These are phyloP conservation scores for Rhinoderma darwinii DNA, from an alignment of 2,113 vertebrate species.

Conservation along the genomic window DNA sequence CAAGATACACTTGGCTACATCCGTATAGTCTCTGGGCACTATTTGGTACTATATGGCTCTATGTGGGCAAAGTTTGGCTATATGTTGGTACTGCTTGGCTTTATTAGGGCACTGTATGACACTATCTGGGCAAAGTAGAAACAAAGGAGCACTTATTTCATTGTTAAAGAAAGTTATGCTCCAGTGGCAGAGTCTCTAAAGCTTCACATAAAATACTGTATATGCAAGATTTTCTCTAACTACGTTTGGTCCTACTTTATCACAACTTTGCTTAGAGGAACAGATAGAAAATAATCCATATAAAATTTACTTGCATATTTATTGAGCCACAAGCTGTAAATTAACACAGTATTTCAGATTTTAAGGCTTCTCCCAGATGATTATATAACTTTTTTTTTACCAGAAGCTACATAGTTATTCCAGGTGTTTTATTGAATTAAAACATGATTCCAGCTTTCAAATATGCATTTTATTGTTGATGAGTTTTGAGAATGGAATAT, in stretches of 20 bases:
- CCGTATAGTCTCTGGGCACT: too few species aligned
- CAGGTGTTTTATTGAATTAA: slow-evolving; percentile 48
- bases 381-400: neutral
- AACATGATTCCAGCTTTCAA: neutral
- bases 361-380: neutral
- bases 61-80: too few species aligned
- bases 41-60: too few species aligned
- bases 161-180: too few species aligned
- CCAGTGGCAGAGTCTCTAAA: too few species aligned
- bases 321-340: neutral
- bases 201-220: too few species aligned
- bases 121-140: too few species aligned
- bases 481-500: slow-evolving; percentile 28
- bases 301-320: neutral
- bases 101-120: too few species aligned
- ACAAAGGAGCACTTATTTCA: too few species aligned
- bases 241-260: neutral
- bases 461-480: slow-evolving; percentile 28
- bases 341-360: slow-evolving; percentile 1
- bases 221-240: neutral
- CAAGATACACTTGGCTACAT: too few species aligned
- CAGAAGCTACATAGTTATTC: slow-evolving; percentile 21
- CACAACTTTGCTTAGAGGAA: neutral
- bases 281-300: neutral
- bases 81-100: too few species aligned